phyloP scores from a whole-genome alignment of 2,888 invertebrate species.

The Melangyna quadrimaculata region DNA sequence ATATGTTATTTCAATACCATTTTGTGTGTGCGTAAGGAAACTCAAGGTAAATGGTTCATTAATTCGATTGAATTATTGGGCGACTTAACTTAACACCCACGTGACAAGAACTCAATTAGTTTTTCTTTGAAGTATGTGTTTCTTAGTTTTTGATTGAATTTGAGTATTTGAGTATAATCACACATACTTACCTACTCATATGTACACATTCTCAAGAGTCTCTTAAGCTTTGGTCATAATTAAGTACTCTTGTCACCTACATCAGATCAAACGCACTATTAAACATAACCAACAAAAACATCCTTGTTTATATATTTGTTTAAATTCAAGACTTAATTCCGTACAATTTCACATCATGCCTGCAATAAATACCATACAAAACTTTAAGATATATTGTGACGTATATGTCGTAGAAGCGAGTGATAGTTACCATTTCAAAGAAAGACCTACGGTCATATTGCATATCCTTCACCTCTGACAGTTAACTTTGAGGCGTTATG shows the following conservation, averaged over 20 bases:
- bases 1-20: neutral
- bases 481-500: slow-evolving; percentile 38
- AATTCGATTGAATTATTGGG: slow-evolving; percentile 45
- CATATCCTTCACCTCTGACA: neutral
- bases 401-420: slow-evolving; percentile 21
- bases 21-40: neutral
- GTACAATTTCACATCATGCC: neutral
- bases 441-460: neutral
- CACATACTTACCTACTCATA: neutral
- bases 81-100: slow-evolving; percentile 22
- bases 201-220: neutral
- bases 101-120: neutral
- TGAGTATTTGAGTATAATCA: too few species aligned
- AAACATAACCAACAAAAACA: neutral
- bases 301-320: neutral
- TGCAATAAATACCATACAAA: neutral
- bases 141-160: neutral
- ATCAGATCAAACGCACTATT: slow-evolving; percentile 3
- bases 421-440: slow-evolving; percentile 31
- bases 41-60: slow-evolving; percentile 16
- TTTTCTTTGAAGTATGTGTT: neutral
- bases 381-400: neutral
- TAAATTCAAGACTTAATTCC: neutral
- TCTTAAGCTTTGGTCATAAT: slow-evolving; percentile 10
- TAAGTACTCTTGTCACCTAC: neutral